These are phyloP conservation scores for Pseudomugil tenellus DNA, from an alignment of 2,797 vertebrate species.

Conservation along the genomic window DNA sequence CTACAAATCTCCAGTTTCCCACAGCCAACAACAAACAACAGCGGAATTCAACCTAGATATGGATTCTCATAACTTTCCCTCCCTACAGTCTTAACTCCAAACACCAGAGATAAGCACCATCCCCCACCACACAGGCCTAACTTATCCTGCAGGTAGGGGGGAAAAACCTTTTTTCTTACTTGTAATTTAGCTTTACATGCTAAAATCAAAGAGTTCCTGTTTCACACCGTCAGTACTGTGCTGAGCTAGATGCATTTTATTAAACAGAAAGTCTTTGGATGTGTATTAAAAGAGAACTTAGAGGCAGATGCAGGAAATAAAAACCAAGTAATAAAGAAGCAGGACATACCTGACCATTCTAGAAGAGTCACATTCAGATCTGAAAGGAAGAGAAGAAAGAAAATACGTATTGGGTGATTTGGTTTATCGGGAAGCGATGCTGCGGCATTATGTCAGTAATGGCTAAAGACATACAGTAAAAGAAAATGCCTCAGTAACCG, in stretches of 20 bases:
- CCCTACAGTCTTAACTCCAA: constrained; percentile 30
- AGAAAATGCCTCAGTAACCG: constrained; percentile 51
- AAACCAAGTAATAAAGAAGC: not conserved
- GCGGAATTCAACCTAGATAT: constrained; percentile 47
- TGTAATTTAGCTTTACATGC: constrained; percentile 14
- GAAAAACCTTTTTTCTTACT: constrained; percentile 1
- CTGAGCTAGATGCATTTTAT: not conserved
- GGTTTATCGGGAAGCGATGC: constrained; percentile 28
- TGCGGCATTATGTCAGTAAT: constrained; percentile 30
- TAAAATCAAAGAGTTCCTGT: constrained; percentile 12
- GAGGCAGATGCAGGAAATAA: not conserved
- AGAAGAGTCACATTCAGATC: constrained; percentile 85
- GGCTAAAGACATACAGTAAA: constrained; percentile 33
- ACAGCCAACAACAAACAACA: constrained; percentile 22
- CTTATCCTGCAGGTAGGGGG: constrained; percentile 11
- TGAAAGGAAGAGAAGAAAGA: constrained; percentile 77
- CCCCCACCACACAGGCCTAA: not conserved
- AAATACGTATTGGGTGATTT: constrained; percentile 18
- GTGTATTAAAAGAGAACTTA: not conserved
- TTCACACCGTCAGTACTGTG: constrained; percentile 1
- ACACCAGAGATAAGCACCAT: constrained; percentile 24
- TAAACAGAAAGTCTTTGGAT: not conserved
- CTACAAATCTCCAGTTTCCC: constrained; percentile 43
- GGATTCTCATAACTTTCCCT: constrained; percentile 48
- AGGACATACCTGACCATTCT: constrained; percentile 86